These are phyloP conservation scores for Clarias laeviceps DNA, from an alignment of 2,797 vertebrate species.

Conservation along the genomic window DNA sequence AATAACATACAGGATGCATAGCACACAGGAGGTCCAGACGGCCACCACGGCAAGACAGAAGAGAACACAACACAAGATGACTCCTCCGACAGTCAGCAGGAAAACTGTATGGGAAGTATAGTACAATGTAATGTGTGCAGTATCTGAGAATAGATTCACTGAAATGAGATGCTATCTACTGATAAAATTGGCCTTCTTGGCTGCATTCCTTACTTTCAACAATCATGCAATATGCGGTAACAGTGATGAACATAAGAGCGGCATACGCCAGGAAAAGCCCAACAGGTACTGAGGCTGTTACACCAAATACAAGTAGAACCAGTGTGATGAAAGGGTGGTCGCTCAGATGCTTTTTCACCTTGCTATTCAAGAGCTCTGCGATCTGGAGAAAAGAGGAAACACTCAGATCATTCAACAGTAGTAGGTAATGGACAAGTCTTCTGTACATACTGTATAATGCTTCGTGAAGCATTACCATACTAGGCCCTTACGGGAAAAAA, in stretches of 20 bases:
- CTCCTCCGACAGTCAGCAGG: slow-evolving; percentile 72
- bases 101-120: slow-evolving; percentile 65
- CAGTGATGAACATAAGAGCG: slow-evolving; percentile 68
- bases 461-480: not conserved
- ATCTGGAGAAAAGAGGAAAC: slow-evolving; percentile 64
- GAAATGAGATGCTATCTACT: not conserved
- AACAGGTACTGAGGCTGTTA: slow-evolving; percentile 71
- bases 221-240: slow-evolving; percentile 74
- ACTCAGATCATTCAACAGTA: not conserved
- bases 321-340: slow-evolving; percentile 76
- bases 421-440: not conserved
- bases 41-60: slow-evolving; percentile 73
- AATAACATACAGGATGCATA: slow-evolving; percentile 67
- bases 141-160: not conserved
- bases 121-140: not conserved
- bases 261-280: slow-evolving; percentile 75
- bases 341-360: slow-evolving; percentile 75
- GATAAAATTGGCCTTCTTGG: not conserved
- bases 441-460: not conserved
- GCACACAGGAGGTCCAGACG: slow-evolving; percentile 67
- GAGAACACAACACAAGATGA: slow-evolving; percentile 75
- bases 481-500: not conserved
- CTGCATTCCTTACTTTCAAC: slow-evolving; percentile 74
- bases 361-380: slow-evolving; percentile 76
- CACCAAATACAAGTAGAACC: slow-evolving; percentile 74